A percentile compares a stretch with the other conserved stretches of the same genome.
Conservation (phyloP, 2,888 invertebrate species). For the Erebia epiphron region DNA sequence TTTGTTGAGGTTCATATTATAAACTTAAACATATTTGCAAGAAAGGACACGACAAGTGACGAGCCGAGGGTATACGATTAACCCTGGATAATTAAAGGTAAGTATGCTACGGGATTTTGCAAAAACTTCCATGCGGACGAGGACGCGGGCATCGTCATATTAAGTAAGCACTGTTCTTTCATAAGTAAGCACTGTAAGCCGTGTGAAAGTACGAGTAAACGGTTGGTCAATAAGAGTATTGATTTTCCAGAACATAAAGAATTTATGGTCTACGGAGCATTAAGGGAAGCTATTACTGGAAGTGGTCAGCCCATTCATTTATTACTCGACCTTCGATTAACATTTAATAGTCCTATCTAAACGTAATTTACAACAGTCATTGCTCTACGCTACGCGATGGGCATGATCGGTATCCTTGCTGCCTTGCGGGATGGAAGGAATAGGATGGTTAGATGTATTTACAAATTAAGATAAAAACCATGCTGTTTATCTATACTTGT, state of each 20-base stretch:
- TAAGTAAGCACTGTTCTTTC: too few relatives aligned
- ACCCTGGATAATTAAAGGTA: too few relatives aligned
- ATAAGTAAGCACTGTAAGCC: neutral
- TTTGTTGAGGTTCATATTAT: too few relatives aligned
- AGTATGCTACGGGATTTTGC: neutral
- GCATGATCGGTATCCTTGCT: neutral
- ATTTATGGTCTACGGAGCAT: slow-evolving; percentile 8
- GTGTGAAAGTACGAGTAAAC: neutral
- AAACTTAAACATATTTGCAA: too few relatives aligned
- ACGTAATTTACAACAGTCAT: slow-evolving; percentile 21
- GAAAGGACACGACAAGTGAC: too few relatives aligned
- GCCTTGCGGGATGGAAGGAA: neutral
- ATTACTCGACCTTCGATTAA: slow-evolving; percentile 14
- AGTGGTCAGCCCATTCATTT: slow-evolving; percentile 21
- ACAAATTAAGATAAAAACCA: too few relatives aligned
- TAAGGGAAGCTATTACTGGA: slow-evolving; percentile 21
- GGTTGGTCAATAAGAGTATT: slow-evolving; percentile 2
- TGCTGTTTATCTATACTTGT: too few relatives aligned
- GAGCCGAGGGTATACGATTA: too few relatives aligned
- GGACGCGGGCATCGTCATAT: too few relatives aligned
- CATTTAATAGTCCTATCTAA: slow-evolving; percentile 25
- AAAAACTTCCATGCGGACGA: neutral
- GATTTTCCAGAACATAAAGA: slow-evolving; percentile 15
- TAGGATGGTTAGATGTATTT: too few relatives aligned
- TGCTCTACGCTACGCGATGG: slow-evolving; percentile 7